Evolutionary conservation across 2,888 invertebrate genomes (phyloP), one percentile per base, ranked within the genome.

Genomic region (Troides aeacus): DNA sequence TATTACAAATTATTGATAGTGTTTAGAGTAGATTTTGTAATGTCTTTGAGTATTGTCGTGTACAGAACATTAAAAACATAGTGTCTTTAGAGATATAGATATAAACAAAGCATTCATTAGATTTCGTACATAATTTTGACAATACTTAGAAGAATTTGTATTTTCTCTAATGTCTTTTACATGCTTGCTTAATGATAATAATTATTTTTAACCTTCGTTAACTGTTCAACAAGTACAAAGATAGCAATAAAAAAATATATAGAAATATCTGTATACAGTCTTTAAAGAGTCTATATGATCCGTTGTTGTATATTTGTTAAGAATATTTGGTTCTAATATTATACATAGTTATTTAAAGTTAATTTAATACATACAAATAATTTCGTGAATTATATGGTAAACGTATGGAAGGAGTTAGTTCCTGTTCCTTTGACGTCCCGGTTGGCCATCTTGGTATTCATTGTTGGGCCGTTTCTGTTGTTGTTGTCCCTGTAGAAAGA

Each of bases 381-480:
- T 67, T 46, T 66, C 53, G 18, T 58, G 61, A n/a, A 30, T 61
- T 56, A 30, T 56, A 62, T n/a, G 36, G 5, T 57, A 36, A 63
- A 23, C 23, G 59, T 42, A 23, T 50, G 59, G 42, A 68, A 69
- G 50, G 42, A 56, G 65, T 84, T 84, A 90, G 81, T 89, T 90
- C 77, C 88, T 89, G 65, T 82, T 80, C 75, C 87, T 79, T n/a
- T 79, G 79, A 69, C 87, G 87, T 30, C 79, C 80, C 53, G 81
- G 82, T 36, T 75, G 77, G 21, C 82, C 80, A 36, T 86, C 81
- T 39, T 78, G 81, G 76, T 82, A 86, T 7, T 87, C 85, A 50
- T 83, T 81, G 53, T 60, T 72, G 58, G 85, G 86, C 64, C 87
- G 78, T 75, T 77, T 76, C 58, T 81, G 83, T 30, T 81, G 83